These are phyloP conservation scores for Ceuthmochares aereus DNA, from an alignment of 2,113 vertebrate species.

Conservation along the genomic window DNA sequence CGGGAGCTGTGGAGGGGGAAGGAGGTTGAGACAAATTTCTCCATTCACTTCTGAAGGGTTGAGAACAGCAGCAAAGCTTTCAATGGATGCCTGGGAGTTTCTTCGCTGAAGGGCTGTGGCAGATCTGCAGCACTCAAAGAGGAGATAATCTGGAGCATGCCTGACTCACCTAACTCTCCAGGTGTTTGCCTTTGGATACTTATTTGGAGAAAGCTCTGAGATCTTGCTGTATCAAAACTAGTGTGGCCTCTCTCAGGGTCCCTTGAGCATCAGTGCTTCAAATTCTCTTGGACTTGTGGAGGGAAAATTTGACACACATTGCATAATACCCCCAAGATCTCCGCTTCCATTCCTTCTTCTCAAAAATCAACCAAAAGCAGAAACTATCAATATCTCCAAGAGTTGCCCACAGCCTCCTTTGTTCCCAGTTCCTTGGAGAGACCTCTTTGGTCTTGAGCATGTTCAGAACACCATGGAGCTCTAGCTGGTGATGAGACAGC, in stretches of 20 bases:
- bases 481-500: slow-evolving; percentile 50
- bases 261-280: neutral
- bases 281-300: neutral
- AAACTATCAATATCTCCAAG: neutral
- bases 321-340: fast-evolving
- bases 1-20: neutral
- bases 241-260: neutral
- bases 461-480: neutral
- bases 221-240: neutral
- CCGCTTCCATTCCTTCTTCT: neutral
- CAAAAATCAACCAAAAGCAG: neutral
- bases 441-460: neutral
- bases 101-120: neutral
- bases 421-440: neutral
- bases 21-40: neutral
- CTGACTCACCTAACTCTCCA: neutral
- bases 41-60: slow-evolving; percentile 4
- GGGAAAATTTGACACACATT: neutral
- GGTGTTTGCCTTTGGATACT: neutral
- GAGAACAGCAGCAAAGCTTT: neutral
- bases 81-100: neutral
- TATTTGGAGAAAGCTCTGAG: neutral
- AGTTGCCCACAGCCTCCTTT: neutral
- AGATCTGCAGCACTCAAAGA: neutral
- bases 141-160: neutral